Evolutionary conservation across 2,113 vertebrate species (phyloP), one percentile per base, ranked within the genome.

Genomic region (Cololabis saira): DNA sequence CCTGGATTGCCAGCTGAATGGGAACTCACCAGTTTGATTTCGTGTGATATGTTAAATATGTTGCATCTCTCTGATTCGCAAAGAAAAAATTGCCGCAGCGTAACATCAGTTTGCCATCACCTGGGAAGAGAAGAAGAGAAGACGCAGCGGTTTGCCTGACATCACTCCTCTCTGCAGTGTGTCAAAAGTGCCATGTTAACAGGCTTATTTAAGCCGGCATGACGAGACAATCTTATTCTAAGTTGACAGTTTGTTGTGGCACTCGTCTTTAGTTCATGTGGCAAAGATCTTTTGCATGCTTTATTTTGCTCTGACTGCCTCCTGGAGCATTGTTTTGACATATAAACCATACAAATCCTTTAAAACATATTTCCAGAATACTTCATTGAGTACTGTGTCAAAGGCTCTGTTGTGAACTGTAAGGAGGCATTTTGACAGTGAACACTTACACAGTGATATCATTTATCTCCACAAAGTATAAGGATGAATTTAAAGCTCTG

Each of bases 231-330:
- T 84, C 82, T 77, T 84, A 74, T 83, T 78, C 62, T 78, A 76
- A 82, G 81, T 70, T 88, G 89, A 89, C 87, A 89, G 79, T 82
- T 87, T 83, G 75, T 84, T 84, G 60, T 84, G 77, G 75, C 63
- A 74, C 80, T 82, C 78, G 76, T 85, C 76, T 85, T 87, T 76
- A 85, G 81, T 89, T 82, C 83, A 84, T n/a, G 30, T 70, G 61
- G 74, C 71, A 73, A 71, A 84, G 72, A 88, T 79, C 85, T 78
- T 67, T 81, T 2, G 15, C 67, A 78, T 71, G 71, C 74, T 75
- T 62, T 61, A 13, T 72, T 60, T 79, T 50, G 55, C 55, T 78
- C 56, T 47, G 44, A 48, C 55, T 81, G 62, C 61, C 81, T 74
- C 65, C 60, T 30, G 49, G 63, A 80, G 74, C 52, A 58, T 69